phyloP scores from a whole-genome alignment of 2,797 vertebrate genomes.

The Pogoniulus pusillus region DNA sequence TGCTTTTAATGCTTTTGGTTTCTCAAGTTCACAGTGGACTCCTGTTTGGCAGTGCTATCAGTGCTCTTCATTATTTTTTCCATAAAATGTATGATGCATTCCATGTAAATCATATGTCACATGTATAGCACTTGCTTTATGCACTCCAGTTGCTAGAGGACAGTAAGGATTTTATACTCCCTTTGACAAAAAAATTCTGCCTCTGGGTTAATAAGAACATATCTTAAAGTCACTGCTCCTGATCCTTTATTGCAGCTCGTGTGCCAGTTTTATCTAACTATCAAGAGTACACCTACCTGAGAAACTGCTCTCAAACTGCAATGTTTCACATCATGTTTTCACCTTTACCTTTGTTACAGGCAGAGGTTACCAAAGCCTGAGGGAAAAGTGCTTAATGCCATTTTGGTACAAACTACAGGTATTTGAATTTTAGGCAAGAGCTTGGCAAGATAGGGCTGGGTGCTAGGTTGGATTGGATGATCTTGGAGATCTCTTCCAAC shows the following conservation, averaged over 20 bases:
- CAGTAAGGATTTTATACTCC: constrained; percentile 2
- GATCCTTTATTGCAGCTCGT: neutral
- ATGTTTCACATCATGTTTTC: neutral
- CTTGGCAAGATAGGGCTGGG: neutral
- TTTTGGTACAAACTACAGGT: neutral
- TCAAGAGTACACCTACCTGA: neutral
- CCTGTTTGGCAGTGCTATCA: neutral
- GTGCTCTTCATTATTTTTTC: neutral
- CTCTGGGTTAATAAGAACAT: neutral
- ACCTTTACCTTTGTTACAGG: neutral
- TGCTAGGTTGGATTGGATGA: no score
- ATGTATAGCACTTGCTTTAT: neutral
- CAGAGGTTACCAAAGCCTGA: neutral
- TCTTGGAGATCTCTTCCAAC: no score
- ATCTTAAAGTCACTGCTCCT: neutral
- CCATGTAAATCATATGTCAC: neutral
- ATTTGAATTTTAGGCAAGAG: neutral
- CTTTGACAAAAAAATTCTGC: neutral
- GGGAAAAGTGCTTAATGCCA: neutral
- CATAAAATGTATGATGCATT: neutral
- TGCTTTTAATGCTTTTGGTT: neutral
- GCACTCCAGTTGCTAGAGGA: neutral
- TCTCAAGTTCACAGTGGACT: neutral
- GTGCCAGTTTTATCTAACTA: constrained; percentile 35
- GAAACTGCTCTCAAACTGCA: constrained; percentile 7